A percentile compares a stretch with the other conserved stretches of the same genome.
Evolutionary conservation across 2,797 vertebrate species (phyloP).

Genomic region (Lutjanus campechanus): DNA sequence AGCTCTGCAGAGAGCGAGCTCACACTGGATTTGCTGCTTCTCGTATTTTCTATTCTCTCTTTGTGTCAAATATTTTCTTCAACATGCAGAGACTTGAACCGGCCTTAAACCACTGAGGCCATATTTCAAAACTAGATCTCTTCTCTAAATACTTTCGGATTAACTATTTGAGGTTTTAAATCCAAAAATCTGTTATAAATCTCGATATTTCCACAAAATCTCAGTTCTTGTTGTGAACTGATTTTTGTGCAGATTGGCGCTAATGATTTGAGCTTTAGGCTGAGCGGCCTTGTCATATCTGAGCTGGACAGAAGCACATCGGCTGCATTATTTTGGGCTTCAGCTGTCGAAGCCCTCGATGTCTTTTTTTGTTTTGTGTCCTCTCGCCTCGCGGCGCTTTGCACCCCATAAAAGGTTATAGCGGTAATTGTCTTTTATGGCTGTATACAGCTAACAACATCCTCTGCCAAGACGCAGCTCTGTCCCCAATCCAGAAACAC

Average conservation of each 20-base stretch:
- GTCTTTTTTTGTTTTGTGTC: constrained; percentile 83
- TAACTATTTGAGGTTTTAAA: neutral
- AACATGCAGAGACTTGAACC: constrained; percentile 69
- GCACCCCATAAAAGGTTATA: constrained; percentile 98
- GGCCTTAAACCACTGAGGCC: constrained; percentile 9
- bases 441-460: constrained; percentile 88
- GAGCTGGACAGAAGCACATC: constrained; percentile 41
- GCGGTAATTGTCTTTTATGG: constrained; percentile 98
- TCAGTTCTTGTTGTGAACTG: neutral
- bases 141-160: neutral
- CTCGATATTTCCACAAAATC: neutral
- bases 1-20: constrained; percentile 7
- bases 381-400: constrained; percentile 90
- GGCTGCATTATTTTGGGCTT: constrained; percentile 75
- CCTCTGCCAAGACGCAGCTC: constrained; percentile 86
- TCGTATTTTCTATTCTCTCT: constrained; percentile 14
- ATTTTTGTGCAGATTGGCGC: neutral
- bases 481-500: constrained; percentile 66
- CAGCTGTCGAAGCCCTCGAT: constrained; percentile 76
- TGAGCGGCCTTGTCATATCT: constrained; percentile 53
- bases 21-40: constrained; percentile 18
- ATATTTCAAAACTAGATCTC: constrained; percentile 28
- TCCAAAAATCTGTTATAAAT: neutral
- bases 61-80: constrained; percentile 47
- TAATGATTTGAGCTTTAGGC: neutral